Percentiles rank a stretch among this genome's conserved stretches.
These are phyloP conservation scores for Otolemur crassicaudatus DNA, from an alignment of 2,797 vertebrate genomes.

Conservation along the genomic window DNA sequence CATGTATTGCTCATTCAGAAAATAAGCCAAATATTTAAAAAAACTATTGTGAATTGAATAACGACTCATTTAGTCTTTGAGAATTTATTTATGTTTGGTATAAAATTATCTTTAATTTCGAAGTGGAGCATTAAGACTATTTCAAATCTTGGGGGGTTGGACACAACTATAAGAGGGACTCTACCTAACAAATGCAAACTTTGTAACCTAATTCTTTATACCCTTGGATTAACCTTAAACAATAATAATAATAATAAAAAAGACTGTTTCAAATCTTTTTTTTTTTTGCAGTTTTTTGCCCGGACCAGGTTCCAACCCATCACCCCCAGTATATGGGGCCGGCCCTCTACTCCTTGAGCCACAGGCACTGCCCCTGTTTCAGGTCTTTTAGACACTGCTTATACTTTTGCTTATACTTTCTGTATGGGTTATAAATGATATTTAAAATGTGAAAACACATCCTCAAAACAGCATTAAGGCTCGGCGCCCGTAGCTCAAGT, in stretches of 20 bases:
- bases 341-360: no score
- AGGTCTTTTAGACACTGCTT: not conserved
- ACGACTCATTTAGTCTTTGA: conserved; percentile 43
- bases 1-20: not conserved
- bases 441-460: conserved; percentile 10
- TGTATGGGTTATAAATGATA: conserved; percentile 25
- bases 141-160: not conserved
- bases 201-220: no score
- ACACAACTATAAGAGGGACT: no score
- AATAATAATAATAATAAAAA: no score
- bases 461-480: conserved; percentile 2
- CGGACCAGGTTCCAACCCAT: no score
- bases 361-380: not conserved
- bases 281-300: no score
- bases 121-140: conserved; percentile 30
- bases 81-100: conserved; percentile 38
- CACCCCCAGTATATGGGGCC: no score
- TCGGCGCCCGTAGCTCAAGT: no score
- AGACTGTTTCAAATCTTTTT: no score
- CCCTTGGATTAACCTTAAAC: no score
- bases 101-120: conserved; percentile 61
- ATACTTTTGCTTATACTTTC: conserved; percentile 8
- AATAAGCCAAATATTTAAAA: not conserved
- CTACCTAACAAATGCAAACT: no score
- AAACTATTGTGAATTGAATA: conserved; percentile 8